Percentiles rank a stretch among this genome's conserved stretches.
These are phyloP conservation scores for Sinelater perroti DNA, from an alignment of 2,888 invertebrate genomes.

Conservation along the genomic window DNA sequence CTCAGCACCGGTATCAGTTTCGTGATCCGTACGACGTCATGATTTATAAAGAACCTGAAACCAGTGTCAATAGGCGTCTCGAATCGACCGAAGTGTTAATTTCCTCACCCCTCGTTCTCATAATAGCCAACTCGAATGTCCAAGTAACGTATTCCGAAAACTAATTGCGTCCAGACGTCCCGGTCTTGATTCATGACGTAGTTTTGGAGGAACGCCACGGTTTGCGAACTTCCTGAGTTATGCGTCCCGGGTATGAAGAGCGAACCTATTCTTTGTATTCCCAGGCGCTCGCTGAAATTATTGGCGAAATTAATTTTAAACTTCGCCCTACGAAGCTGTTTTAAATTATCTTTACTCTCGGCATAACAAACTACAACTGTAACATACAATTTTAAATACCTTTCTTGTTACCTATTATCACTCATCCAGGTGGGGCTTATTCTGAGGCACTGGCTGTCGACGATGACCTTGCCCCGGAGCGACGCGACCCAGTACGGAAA, in stretches of 20 bases:
- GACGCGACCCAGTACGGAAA: conserved; percentile 78
- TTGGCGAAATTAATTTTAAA: not conserved
- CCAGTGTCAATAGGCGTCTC: too few relatives aligned
- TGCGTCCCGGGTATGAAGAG: conserved; percentile 77
- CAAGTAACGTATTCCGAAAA: conserved; percentile 83
- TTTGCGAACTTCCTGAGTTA: conserved; percentile 68
- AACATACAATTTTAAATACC: conserved; percentile 50
- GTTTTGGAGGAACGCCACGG: conserved; percentile 57
- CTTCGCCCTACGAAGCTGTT: not conserved
- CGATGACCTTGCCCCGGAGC: conserved; percentile 66
- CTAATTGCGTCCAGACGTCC: conserved; percentile 83
- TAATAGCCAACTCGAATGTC: conserved; percentile 83
- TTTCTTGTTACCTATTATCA: conserved; percentile 63
- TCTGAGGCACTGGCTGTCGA: conserved; percentile 75
- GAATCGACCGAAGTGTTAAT: too few relatives aligned
- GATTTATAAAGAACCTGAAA: conserved; percentile 77
- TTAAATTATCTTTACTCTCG: not conserved
- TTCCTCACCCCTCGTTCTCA: conserved; percentile 47
- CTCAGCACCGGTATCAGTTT: conserved; percentile 72
- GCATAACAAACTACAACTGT: too few relatives aligned
- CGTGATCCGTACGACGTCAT: conserved; percentile 74
- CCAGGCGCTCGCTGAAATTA: conserved; percentile 64
- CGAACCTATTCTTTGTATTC: conserved; percentile 66
- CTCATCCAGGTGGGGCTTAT: conserved; percentile 89
- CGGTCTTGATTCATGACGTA: conserved; percentile 75